These are phyloP conservation scores for Chamaedrilus cognettii DNA, from an alignment of 2,888 invertebrate genomes.

Conservation along the genomic window DNA sequence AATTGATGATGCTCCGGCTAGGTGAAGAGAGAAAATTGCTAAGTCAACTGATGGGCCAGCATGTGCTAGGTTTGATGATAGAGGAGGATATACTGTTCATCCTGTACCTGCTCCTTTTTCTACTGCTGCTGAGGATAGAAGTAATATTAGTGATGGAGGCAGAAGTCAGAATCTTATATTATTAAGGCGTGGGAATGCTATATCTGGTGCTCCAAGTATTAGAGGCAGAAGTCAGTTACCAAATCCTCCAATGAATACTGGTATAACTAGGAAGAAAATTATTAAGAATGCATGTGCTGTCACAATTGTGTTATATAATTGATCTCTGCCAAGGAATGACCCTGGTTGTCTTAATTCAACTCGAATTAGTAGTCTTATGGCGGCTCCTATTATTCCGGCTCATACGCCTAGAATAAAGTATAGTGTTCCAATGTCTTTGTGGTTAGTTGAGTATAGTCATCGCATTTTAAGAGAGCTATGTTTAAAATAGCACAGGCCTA, in stretches of 20 bases:
- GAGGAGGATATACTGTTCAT: constrained; percentile 77
- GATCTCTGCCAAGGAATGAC: constrained; percentile 71
- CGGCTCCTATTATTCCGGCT: constrained; percentile 72
- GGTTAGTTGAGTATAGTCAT: constrained; percentile 67
- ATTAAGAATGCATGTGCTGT: constrained; percentile 81
- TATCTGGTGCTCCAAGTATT: constrained; percentile 78
- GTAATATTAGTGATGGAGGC: constrained; percentile 70
- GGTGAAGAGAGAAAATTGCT: constrained; percentile 75
- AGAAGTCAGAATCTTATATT: constrained; percentile 82
- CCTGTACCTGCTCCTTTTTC: constrained; percentile 76
- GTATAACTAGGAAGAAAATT: constrained; percentile 74
- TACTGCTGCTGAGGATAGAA: constrained; percentile 69
- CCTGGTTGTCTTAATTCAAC: constrained; percentile 62
- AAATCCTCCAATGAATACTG: constrained; percentile 71
- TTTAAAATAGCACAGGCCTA: not conserved
- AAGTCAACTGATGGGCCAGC: constrained; percentile 72
- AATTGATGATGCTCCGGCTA: constrained; percentile 71
- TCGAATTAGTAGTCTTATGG: constrained; percentile 71
- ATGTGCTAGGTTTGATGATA: constrained; percentile 69
- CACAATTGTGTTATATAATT: constrained; percentile 78
- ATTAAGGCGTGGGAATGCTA: constrained; percentile 81
- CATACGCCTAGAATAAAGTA: constrained; percentile 67
- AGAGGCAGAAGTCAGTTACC: constrained; percentile 80
- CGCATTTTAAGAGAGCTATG: constrained; percentile 57
- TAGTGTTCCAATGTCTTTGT: constrained; percentile 77